These are phyloP conservation scores for Malurus melanocephalus DNA, from an alignment of 2,113 vertebrate genomes.

Conservation along the genomic window DNA sequence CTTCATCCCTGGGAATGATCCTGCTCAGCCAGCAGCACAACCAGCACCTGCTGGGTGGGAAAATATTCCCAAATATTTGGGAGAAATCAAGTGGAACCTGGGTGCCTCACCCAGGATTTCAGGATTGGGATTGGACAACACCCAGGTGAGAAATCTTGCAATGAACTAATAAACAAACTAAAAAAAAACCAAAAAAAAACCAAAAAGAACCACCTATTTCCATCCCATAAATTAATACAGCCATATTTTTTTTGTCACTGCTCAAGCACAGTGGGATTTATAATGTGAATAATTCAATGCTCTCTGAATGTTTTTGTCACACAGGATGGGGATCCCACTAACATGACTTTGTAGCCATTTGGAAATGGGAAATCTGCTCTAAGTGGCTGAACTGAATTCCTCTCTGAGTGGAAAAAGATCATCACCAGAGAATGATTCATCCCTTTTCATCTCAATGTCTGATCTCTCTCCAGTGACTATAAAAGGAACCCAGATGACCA, in stretches of 20 bases:
- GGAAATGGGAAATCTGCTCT: neutral
- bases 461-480: conserved; percentile 42
- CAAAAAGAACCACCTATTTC: neutral
- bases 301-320: neutral
- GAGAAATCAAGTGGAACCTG: neutral
- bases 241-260: neutral
- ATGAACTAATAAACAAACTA: neutral
- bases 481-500: conserved; percentile 53
- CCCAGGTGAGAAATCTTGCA: neutral
- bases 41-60: neutral
- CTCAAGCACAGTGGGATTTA: neutral
- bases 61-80: neutral
- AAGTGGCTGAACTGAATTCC: neutral
- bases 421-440: conserved; percentile 38
- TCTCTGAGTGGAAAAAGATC: conserved; percentile 43
- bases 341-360: neutral
- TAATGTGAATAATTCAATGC: neutral
- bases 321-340: neutral
- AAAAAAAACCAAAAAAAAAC: too few species aligned
- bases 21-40: accelerated
- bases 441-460: neutral
- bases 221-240: neutral
- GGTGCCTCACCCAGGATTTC: neutral
- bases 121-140: neutral
- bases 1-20: neutral